phyloP scores from a whole-genome alignment of 2,888 invertebrate genomes.

The Phania funesta region DNA sequence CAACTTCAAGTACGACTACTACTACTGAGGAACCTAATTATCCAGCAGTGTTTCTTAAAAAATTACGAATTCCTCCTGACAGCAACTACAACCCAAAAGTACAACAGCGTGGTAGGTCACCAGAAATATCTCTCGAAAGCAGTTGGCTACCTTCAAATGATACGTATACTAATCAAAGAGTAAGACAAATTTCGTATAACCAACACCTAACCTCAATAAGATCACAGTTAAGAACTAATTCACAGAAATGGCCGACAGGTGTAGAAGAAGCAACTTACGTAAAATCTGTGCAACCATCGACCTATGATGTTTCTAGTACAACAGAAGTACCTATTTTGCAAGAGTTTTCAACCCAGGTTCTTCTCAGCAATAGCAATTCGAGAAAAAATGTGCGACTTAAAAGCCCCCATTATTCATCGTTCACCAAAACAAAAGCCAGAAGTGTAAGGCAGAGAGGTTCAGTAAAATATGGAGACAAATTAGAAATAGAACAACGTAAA shows the following conservation, averaged over 20 bases:
- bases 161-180: constrained; percentile 32
- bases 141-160: constrained; percentile 58
- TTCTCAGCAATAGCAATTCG: constrained; percentile 5
- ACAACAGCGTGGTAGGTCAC: constrained; percentile 47
- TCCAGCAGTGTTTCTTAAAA: constrained; percentile 74
- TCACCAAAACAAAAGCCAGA: constrained; percentile 54
- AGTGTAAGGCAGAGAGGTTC: constrained; percentile 73
- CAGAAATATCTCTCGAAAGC: constrained; percentile 40
- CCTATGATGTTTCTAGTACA: constrained; percentile 28
- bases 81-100: constrained; percentile 26
- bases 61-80: constrained; percentile 69
- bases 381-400: constrained; percentile 57
- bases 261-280: constrained; percentile 61
- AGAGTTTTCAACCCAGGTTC: constrained; percentile 13
- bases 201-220: constrained; percentile 66
- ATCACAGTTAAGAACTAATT: constrained; percentile 68
- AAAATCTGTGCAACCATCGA: background rate
- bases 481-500: constrained; percentile 62
- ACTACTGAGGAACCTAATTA: constrained; percentile 77
- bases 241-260: constrained; percentile 74
- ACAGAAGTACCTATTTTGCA: constrained; percentile 8
- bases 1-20: constrained; percentile 12
- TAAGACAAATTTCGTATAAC: background rate
- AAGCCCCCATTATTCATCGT: constrained; percentile 11
- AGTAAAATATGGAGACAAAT: constrained; percentile 75